Conservation (phyloP, 2,797 vertebrate species). For the Neosilurus hyrtlii region DNA sequence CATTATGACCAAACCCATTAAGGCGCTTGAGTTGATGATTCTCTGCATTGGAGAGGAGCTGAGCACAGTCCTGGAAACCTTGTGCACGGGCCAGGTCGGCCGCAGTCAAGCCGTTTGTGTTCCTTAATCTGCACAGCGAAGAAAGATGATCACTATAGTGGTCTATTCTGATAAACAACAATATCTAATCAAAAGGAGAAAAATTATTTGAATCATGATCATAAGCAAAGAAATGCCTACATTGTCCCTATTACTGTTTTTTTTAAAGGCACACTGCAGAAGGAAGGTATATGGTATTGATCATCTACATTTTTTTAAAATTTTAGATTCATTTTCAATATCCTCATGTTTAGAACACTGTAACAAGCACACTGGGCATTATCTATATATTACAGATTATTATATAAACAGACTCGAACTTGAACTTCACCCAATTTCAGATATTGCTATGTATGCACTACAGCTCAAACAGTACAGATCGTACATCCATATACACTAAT, state of each 20-base stretch:
- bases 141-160: slow-evolving; percentile 67
- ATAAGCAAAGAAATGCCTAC: slow-evolving; percentile 11
- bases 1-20: slow-evolving; percentile 71
- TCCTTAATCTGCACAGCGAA: slow-evolving; percentile 84
- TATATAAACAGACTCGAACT: not conserved
- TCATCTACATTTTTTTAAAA: not conserved
- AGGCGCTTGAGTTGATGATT: slow-evolving; percentile 75
- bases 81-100: slow-evolving; percentile 91
- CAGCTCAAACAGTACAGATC: slow-evolving; percentile 4
- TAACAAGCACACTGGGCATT: not conserved
- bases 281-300: slow-evolving; percentile 39
- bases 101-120: slow-evolving; percentile 89
- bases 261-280: slow-evolving; percentile 53
- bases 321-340: not conserved
- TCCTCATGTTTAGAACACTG: not conserved
- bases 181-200: slow-evolving; percentile 8
- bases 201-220: slow-evolving; percentile 12
- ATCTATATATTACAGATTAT: not conserved
- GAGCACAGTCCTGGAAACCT: slow-evolving; percentile 88
- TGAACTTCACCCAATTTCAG: not conserved
- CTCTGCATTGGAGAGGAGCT: slow-evolving; percentile 85
- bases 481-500: slow-evolving; percentile 34
- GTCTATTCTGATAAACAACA: slow-evolving; percentile 33
- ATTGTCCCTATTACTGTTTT: slow-evolving; percentile 24
- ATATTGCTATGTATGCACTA: not conserved